Percentiles rank a stretch among this genome's conserved stretches.
phyloP scores from a whole-genome alignment of 2,113 vertebrate species.

The Chascanopsetta lugubris region DNA sequence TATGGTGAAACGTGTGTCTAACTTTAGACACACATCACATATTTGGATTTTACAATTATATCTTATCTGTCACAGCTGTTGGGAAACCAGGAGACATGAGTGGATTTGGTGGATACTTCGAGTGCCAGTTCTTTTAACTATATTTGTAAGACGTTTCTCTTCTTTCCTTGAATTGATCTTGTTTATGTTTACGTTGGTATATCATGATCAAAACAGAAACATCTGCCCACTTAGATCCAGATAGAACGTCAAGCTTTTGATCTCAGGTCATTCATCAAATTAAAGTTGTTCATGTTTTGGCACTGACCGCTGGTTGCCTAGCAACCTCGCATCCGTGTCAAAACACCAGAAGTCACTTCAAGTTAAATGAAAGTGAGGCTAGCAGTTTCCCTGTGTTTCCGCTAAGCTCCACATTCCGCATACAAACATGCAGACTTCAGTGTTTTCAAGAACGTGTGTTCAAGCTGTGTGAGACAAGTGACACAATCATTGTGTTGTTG shows the following conservation, averaged over 20 bases:
- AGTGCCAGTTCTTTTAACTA: constrained; percentile 88
- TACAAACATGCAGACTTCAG: too few relatives aligned
- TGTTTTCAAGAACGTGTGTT: too few relatives aligned
- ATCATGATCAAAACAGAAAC: too few relatives aligned
- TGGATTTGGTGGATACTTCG: constrained; percentile 94
- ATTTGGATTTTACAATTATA: neutral
- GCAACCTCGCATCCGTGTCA: neutral
- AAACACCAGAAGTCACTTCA: neutral
- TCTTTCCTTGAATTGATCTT: neutral
- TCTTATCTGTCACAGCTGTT: constrained; percentile 80
- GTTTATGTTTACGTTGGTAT: too few relatives aligned
- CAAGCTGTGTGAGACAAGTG: too few relatives aligned
- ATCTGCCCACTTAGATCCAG: too few relatives aligned
- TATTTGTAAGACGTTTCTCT: constrained; percentile 79
- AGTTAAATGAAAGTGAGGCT: too few relatives aligned
- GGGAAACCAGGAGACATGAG: constrained; percentile 86
- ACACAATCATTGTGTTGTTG: neutral
- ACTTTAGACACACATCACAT: neutral
- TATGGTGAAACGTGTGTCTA: neutral
- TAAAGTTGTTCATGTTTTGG: too few relatives aligned
- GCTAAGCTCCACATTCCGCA: too few relatives aligned
- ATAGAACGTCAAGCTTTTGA: too few relatives aligned
- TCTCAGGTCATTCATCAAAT: too few relatives aligned
- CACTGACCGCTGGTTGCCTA: neutral
- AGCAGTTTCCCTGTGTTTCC: too few relatives aligned